Evolutionary conservation across 2,888 invertebrate species (phyloP).

Genomic region (Ochlodes sylvanus): DNA sequence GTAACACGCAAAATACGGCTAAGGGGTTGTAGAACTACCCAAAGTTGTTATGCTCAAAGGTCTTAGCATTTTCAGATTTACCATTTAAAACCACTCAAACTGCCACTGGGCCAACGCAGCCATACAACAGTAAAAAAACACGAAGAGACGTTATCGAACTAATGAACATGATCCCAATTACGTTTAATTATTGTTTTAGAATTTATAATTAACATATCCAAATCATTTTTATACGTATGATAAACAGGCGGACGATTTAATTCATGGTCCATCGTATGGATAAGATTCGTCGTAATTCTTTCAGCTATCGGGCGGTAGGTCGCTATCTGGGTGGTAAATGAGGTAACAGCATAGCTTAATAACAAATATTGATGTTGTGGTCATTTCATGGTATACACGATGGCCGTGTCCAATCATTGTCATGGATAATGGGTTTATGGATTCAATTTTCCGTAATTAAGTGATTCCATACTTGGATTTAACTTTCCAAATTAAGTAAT

Average conservation of each 20-base stretch:
- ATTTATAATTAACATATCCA: neutral
- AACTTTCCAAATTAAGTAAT: constrained; percentile 24
- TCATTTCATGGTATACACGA: constrained; percentile 19
- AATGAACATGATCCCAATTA: neutral
- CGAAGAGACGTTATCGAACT: too few relatives aligned
- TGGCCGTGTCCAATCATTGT: constrained; percentile 20
- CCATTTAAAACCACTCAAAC: too few relatives aligned
- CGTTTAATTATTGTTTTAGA: neutral
- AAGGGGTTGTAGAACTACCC: too few relatives aligned
- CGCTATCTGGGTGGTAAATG: constrained; percentile 31
- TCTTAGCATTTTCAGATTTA: too few relatives aligned
- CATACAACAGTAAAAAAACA: too few relatives aligned
- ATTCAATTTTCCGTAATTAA: constrained; percentile 30
- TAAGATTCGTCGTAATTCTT: constrained; percentile 24
- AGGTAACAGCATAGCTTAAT: constrained; percentile 17
- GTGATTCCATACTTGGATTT: constrained; percentile 13
- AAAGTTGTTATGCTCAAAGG: too few relatives aligned
- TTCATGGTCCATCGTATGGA: neutral
- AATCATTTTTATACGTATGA: neutral
- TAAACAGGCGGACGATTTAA: neutral
- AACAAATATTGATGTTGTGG: constrained; percentile 26
- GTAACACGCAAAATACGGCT: too few relatives aligned
- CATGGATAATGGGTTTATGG: constrained; percentile 24
- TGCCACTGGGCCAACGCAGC: too few relatives aligned
- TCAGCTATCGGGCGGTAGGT: constrained; percentile 8